Conservation (phyloP, 2,888 invertebrate genomes). For the Automeris io region DNA sequence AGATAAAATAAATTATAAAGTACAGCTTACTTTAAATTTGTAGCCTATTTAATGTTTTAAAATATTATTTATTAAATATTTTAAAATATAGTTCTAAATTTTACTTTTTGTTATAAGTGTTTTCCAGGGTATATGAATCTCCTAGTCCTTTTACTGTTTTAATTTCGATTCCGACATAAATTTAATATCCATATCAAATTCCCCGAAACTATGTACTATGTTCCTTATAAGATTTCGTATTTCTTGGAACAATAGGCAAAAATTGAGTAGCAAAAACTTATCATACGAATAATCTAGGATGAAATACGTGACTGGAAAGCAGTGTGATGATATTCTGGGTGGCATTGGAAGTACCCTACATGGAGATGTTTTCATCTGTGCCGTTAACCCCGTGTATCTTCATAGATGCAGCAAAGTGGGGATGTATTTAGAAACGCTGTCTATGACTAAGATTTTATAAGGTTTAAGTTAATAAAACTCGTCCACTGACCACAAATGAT, state of each 20-base stretch:
- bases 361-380: conserved; percentile 57
- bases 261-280: conserved; percentile 1
- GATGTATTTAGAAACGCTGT: background rate
- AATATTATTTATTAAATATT: too few relatives aligned
- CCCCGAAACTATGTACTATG: background rate
- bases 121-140: too few relatives aligned
- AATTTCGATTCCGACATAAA: background rate
- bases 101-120: too few relatives aligned
- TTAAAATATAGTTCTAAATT: too few relatives aligned
- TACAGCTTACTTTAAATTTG: too few relatives aligned
- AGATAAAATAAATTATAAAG: too few relatives aligned
- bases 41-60: too few relatives aligned
- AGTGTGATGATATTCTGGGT: conserved; percentile 5
- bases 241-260: background rate
- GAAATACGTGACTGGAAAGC: conserved; percentile 9
- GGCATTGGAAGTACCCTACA: conserved; percentile 51
- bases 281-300: conserved; percentile 6
- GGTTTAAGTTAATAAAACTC: too few relatives aligned
- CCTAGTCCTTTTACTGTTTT: too few relatives aligned
- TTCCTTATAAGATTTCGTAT: background rate
- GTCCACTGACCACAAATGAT: too few relatives aligned
- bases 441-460: too few relatives aligned
- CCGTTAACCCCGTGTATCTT: conserved; percentile 41
- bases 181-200: background rate
- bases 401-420: conserved; percentile 12